phyloP scores from a whole-genome alignment of 2,888 invertebrate species.

The Temnothorax ravouxi region DNA sequence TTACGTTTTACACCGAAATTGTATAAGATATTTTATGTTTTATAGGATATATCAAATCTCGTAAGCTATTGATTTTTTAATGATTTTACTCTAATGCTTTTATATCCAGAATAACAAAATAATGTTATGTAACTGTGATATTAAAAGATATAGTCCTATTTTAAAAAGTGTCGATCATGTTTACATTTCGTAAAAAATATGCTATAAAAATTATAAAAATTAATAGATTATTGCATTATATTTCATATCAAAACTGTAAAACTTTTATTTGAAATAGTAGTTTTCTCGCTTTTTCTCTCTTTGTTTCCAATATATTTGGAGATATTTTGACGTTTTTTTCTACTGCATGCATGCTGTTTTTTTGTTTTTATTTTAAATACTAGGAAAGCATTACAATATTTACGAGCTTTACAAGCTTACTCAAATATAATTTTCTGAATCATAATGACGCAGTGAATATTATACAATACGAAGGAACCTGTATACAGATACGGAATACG shows the following conservation, averaged over 20 bases:
- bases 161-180: not conserved
- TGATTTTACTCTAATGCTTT: not conserved
- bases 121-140: not conserved
- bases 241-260: not conserved
- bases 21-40: not conserved
- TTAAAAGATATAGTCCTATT: not conserved
- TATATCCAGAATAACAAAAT: not conserved
- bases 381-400: not conserved
- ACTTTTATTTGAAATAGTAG: not conserved
- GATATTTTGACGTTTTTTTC: not conserved
- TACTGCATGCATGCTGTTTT: not conserved
- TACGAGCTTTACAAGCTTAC: not conserved
- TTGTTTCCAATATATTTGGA: not conserved
- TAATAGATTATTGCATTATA: not conserved
- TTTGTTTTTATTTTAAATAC: not conserved
- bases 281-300: not conserved
- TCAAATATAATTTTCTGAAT: not conserved
- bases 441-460: not conserved
- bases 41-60: not conserved
- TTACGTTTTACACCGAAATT: not conserved
- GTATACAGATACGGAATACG: too few relatives aligned
- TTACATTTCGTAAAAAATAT: not conserved
- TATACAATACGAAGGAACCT: not conserved
- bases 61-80: not conserved
- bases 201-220: not conserved